These are phyloP conservation scores for Tenualosa ilisha DNA, from an alignment of 2,797 vertebrate genomes.

Conservation along the genomic window DNA sequence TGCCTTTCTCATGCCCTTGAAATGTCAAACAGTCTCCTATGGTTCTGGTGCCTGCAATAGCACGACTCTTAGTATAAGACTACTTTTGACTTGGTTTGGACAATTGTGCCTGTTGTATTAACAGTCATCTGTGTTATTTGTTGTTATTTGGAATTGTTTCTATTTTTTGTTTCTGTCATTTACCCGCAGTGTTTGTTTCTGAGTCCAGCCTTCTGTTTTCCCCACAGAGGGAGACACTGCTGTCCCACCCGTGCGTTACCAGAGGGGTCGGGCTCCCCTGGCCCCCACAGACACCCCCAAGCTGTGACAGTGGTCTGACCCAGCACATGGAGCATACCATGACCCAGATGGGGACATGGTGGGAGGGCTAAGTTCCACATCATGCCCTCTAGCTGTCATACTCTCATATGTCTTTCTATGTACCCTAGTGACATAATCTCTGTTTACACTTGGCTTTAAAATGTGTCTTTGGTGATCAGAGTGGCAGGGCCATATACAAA, in stretches of 20 bases:
- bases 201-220: constrained; percentile 3
- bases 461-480: too few relatives aligned
- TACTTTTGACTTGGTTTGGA: constrained; percentile 12
- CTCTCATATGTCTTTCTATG: constrained; percentile 20
- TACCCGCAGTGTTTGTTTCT: constrained; percentile 2
- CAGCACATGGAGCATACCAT: constrained; percentile 41
- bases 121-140: neutral
- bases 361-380: constrained; percentile 19
- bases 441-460: too few relatives aligned
- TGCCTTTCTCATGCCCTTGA: neutral
- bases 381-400: constrained; percentile 12
- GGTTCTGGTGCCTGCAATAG: neutral
- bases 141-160: neutral
- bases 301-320: constrained; percentile 77
- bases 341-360: constrained; percentile 7
- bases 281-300: constrained; percentile 91
- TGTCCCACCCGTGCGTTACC: constrained; percentile 66
- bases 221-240: constrained; percentile 70
- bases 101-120: neutral
- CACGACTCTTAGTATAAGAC: neutral
- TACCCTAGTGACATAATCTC: neutral
- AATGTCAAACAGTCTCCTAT: neutral
- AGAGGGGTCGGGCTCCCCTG: constrained; percentile 83
- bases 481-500: too few relatives aligned
- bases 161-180: neutral